Conservation (phyloP, 2,888 invertebrate species). For the Odontocolon sp. region DNA sequence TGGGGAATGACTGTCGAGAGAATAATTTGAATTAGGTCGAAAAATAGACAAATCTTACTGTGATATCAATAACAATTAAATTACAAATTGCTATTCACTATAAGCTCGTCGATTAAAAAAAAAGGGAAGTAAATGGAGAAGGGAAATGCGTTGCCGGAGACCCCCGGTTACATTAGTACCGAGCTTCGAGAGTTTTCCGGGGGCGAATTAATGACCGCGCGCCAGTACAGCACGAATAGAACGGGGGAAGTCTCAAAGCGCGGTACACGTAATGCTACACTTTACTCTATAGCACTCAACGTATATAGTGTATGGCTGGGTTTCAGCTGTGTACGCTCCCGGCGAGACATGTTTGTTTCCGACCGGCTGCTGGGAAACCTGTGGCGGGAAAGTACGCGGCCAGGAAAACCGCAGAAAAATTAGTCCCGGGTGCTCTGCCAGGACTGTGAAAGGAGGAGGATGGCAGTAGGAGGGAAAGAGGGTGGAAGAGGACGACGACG, state of each 20-base stretch:
- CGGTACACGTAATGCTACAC: neutral
- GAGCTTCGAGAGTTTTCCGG: conserved; percentile 45
- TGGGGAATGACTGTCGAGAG: neutral
- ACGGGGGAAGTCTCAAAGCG: conserved; percentile 6
- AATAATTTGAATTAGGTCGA: conserved; percentile 5
- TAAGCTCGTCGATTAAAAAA: neutral
- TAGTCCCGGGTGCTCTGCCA: conserved; percentile 42
- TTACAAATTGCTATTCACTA: neutral
- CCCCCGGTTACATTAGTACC: conserved; percentile 51
- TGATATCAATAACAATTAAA: conserved; percentile 39
- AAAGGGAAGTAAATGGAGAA: neutral
- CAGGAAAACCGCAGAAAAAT: conserved; percentile 55
- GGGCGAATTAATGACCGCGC: conserved; percentile 54
- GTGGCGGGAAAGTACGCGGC: conserved; percentile 19
- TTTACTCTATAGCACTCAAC: neutral
- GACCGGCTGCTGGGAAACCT: conserved; percentile 42
- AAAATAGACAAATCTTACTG: neutral
- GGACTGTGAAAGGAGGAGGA: conserved; percentile 9
- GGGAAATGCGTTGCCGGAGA: conserved; percentile 42
- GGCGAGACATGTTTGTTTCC: conserved; percentile 60
- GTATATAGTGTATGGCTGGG: neutral
- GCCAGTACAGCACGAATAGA: conserved; percentile 30
- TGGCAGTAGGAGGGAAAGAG: conserved; percentile 1
- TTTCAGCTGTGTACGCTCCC: conserved; percentile 43
- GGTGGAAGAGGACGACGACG: conserved; percentile 5